Conservation (phyloP, 2,888 invertebrate genomes). For the Zhengitettix transpicula region DNA sequence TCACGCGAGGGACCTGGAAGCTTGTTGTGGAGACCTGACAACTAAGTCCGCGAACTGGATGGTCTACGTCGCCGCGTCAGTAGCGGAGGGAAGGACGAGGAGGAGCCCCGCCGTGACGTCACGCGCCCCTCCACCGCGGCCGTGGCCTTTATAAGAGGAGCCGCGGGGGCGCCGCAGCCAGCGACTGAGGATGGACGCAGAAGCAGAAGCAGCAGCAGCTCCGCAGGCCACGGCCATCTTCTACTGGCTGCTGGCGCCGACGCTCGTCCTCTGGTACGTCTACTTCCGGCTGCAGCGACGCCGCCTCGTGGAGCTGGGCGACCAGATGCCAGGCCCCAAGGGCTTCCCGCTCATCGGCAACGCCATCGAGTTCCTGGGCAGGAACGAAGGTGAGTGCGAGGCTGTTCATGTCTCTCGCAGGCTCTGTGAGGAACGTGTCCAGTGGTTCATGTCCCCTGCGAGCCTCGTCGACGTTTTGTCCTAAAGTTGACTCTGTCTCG, state of each 20-base stretch:
- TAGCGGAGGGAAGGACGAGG: too few species aligned
- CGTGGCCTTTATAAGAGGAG: not conserved
- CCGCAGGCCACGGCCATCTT: slow-evolving; percentile 10
- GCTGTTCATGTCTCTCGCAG: too few species aligned
- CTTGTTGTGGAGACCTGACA: too few species aligned
- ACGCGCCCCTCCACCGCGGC: too few species aligned
- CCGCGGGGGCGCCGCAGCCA: not conserved
- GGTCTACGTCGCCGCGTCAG: too few species aligned
- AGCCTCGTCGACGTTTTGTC: too few species aligned
- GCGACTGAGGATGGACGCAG: slow-evolving; percentile 1
- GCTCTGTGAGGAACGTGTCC: too few species aligned
- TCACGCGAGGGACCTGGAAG: too few species aligned
- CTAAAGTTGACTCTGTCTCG: too few species aligned
- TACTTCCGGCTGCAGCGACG: slow-evolving; percentile 63
- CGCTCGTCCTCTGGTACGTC: slow-evolving; percentile 48
- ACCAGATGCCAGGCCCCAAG: slow-evolving; percentile 52
- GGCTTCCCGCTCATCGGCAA: slow-evolving; percentile 61
- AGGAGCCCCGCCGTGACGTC: not conserved
- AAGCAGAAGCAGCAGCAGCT: slow-evolving; percentile 6
- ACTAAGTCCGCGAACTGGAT: too few species aligned
- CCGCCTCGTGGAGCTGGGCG: slow-evolving; percentile 51
- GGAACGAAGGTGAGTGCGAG: slow-evolving; percentile 4
- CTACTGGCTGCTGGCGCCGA: slow-evolving; percentile 43
- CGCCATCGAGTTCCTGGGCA: slow-evolving; percentile 38
- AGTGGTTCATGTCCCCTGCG: too few species aligned